Evolutionary conservation across 2,888 invertebrate genomes (phyloP).

Genomic region (Oscheius sp.): DNA sequence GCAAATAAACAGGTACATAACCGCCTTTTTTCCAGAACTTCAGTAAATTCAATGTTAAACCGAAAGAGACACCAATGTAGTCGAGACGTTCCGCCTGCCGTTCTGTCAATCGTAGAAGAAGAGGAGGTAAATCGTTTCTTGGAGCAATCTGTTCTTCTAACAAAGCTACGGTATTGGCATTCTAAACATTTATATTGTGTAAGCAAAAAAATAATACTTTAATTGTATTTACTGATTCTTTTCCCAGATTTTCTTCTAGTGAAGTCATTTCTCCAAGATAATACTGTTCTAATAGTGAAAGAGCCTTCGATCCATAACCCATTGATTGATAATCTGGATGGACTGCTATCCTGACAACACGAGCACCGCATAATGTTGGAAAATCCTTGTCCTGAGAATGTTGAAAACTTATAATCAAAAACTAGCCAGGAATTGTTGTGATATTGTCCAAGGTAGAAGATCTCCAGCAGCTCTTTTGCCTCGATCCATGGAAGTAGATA

Average conservation of each 20-base stretch:
- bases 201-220: slow-evolving; percentile 19
- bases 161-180: slow-evolving; percentile 74
- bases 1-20: slow-evolving; percentile 83
- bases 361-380: slow-evolving; percentile 85
- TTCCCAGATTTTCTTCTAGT: slow-evolving; percentile 41
- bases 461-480: slow-evolving; percentile 94
- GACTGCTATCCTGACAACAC: slow-evolving; percentile 94
- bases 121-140: slow-evolving; percentile 84
- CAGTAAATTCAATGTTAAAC: slow-evolving; percentile 63
- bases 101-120: slow-evolving; percentile 86
- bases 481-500: slow-evolving; percentile 82
- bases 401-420: not conserved
- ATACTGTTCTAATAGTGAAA: slow-evolving; percentile 85
- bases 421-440: slow-evolving; percentile 79
- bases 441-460: slow-evolving; percentile 96
- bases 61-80: slow-evolving; percentile 80
- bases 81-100: slow-evolving; percentile 84
- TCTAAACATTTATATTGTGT: slow-evolving; percentile 30
- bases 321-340: slow-evolving; percentile 94
- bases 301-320: slow-evolving; percentile 90
- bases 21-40: slow-evolving; percentile 84
- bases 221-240: slow-evolving; percentile 33
- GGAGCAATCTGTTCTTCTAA: slow-evolving; percentile 81
- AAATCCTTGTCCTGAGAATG: slow-evolving; percentile 82
- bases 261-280: slow-evolving; percentile 79